Evolutionary conservation across 35 echinoderm and acorn worm species (phyloP), one percentile per base, ranked within the genome.

Genomic region (Ophiothrix spiculata): DNA sequence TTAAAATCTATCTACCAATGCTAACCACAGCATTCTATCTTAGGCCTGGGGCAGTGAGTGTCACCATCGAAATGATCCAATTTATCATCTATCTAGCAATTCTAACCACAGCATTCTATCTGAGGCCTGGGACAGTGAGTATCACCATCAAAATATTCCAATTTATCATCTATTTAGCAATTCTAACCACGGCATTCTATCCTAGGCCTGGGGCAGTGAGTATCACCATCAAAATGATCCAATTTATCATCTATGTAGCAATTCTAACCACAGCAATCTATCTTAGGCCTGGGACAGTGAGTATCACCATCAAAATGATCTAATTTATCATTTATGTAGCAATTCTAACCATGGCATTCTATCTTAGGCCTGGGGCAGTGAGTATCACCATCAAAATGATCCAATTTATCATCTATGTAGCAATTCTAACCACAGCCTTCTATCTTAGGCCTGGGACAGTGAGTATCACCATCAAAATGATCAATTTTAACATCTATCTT

Each of bases 361-460:
- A 54, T 84, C 64, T 98, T 25, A 84, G 95, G 37, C 91, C 95
- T 19, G 95, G 83, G 33, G 82, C 85, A 77, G 95, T 98, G 87
- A 86, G 40, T 60, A 64, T 39, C n/a, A n/a, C n/a, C n/a, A n/a
- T n/a, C n/a, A n/a, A n/a, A n/a, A n/a, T n/a, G n/a, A n/a, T n/a
- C n/a, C n/a, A n/a, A n/a, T n/a, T n/a, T n/a, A n/a, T n/a, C n/a
- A n/a, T n/a, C n/a, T 93, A 94, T 64, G 39, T 98, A 45, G 39
- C 87, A 16, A 79, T 87, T 0, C 64, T 94, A 2, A 93, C 85
- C 15, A 88, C 87, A 35, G 87, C 89, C 2, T 94, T 94, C 77
- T 98, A 98, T 84, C 64, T 98, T 25, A 84, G 95, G 37, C 91
- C 95, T 19, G 95, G 83, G 33, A 86, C 85, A 77, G 95, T 98